phyloP scores from a whole-genome alignment of 2,113 vertebrate species.

The Podilymbus podiceps region DNA sequence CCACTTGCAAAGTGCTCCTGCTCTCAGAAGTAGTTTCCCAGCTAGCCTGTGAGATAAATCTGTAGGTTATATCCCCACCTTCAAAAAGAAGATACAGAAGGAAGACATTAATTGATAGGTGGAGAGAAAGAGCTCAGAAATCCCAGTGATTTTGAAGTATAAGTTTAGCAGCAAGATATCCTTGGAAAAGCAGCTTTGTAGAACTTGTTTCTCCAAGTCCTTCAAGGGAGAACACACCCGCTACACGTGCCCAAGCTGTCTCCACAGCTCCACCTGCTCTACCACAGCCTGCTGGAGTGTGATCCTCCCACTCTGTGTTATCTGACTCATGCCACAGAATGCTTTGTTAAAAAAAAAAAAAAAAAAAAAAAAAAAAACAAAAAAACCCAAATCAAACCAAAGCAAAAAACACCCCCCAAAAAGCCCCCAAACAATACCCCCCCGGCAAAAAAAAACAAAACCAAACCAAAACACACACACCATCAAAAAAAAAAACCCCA shows the following conservation, averaged over 20 bases:
- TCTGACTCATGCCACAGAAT: constrained; percentile 15
- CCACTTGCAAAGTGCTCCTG: background rate
- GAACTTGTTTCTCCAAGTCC: background rate
- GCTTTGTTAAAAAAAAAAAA: background rate
- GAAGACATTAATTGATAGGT: background rate
- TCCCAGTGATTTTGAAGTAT: background rate
- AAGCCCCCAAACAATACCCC: no score
- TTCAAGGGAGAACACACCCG: background rate
- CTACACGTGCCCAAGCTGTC: background rate
- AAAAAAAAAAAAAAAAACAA: no score
- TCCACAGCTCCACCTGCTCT: background rate
- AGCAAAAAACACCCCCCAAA: no score
- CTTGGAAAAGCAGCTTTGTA: background rate
- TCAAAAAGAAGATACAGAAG: background rate
- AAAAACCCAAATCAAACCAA: no score
- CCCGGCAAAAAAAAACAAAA: no score
- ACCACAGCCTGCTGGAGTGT: background rate
- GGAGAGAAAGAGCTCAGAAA: background rate
- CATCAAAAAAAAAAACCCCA: background rate
- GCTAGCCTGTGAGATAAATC: background rate
- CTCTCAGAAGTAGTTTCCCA: background rate
- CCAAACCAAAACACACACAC: no score
- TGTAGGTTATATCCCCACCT: background rate
- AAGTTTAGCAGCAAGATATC: background rate
- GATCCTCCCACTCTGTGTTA: constrained; percentile 11